Evolutionary conservation across 2,797 vertebrate genomes (phyloP).

Genomic region (Leptatherina wallacei): DNA sequence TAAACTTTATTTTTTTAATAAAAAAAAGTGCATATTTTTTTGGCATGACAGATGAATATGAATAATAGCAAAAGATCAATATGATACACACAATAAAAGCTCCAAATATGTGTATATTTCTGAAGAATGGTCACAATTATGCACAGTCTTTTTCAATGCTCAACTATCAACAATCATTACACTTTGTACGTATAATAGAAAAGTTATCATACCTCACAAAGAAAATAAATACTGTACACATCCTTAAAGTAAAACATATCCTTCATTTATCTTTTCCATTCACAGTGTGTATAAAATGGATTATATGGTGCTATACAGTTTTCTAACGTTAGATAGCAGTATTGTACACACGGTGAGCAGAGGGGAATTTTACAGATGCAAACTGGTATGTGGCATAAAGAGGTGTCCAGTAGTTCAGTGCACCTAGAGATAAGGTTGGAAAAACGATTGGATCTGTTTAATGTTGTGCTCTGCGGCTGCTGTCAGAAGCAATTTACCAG

Average conservation of each 20-base stretch:
- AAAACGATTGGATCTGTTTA: constrained; percentile 43
- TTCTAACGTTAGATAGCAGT: constrained; percentile 77
- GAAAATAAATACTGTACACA: constrained; percentile 87
- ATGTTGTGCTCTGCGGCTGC: constrained; percentile 38
- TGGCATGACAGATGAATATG: constrained; percentile 64
- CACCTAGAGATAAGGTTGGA: constrained; percentile 35
- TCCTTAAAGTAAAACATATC: constrained; percentile 56
- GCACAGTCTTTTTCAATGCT: constrained; percentile 45
- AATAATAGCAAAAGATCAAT: constrained; percentile 75
- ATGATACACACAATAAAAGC: constrained; percentile 63
- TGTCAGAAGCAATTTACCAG: constrained; percentile 57
- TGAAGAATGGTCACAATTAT: constrained; percentile 65
- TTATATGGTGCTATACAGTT: constrained; percentile 66
- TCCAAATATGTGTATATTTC: constrained; percentile 61
- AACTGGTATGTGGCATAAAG: constrained; percentile 35
- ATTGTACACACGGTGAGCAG: constrained; percentile 69
- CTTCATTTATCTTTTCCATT: constrained; percentile 42
- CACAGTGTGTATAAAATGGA: constrained; percentile 69
- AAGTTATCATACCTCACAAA: constrained; percentile 73
- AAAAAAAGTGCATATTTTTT: constrained; percentile 79
- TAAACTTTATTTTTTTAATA: constrained; percentile 65
- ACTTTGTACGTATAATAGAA: constrained; percentile 68
- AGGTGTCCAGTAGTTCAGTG: constrained; percentile 50
- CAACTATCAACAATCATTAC: constrained; percentile 59
- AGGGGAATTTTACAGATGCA: constrained; percentile 18